A percentile compares a stretch with the other conserved stretches of the same genome.
Conservation (phyloP, 2,888 invertebrate genomes). For the Dinocampus coccinellae region DNA sequence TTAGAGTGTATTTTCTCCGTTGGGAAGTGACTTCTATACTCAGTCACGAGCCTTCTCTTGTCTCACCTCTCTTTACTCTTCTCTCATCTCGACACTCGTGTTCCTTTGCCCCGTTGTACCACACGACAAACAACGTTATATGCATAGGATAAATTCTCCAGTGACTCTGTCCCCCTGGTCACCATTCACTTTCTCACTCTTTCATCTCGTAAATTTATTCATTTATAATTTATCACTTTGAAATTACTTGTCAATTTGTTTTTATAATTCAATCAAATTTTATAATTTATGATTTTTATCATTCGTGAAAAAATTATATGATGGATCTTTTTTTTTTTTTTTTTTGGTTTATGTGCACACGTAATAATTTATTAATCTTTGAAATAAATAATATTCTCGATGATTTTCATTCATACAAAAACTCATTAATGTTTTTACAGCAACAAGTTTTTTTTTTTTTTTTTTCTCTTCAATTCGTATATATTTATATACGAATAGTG, state of each 20-base stretch:
- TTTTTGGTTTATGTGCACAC: no score
- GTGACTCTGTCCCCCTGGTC: not conserved
- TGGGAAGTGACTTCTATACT: conserved; percentile 21
- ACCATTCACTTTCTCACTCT: not conserved
- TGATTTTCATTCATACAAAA: not conserved
- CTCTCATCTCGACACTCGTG: not conserved
- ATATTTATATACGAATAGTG: not conserved
- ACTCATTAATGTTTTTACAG: not conserved
- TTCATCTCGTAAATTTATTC: not conserved
- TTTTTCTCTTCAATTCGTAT: not conserved
- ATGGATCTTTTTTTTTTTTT: no score
- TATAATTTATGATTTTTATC: not conserved
- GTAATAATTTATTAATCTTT: not conserved
- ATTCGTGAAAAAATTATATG: not conserved
- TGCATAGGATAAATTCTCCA: conserved; percentile 16
- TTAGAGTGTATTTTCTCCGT: conserved; percentile 8
- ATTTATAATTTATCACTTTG: conserved; percentile 6
- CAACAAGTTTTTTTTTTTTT: not conserved
- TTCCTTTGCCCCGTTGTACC: not conserved
- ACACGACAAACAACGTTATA: conserved; percentile 15
- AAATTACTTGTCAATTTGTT: not conserved
- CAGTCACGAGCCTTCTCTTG: not conserved
- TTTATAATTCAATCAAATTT: not conserved
- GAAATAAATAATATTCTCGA: not conserved
- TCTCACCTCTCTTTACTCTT: not conserved